Evolutionary conservation across 2,797 vertebrate species (phyloP).

Genomic region (Zalophus californianus): DNA sequence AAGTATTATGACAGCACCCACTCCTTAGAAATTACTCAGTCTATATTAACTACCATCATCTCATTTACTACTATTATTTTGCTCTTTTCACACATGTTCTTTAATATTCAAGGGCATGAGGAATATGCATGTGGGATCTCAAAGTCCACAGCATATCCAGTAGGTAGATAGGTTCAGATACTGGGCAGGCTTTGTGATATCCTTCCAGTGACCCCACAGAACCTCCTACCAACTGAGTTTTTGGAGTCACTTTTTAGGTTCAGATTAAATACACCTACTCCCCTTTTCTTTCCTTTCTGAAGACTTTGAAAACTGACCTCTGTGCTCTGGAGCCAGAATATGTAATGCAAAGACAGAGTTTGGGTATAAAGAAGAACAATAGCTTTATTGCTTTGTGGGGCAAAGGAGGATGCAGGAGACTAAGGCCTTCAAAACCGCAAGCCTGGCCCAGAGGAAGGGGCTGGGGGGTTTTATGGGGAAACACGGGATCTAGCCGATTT

Average conservation of each 20-base stretch:
- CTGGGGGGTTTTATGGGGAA: neutral
- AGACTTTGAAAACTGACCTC: neutral
- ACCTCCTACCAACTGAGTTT: neutral
- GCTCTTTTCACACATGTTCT: neutral
- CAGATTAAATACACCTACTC: neutral
- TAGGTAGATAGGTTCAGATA: neutral
- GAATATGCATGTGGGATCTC: neutral
- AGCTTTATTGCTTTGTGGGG: neutral
- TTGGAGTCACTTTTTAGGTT: neutral
- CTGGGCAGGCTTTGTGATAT: neutral
- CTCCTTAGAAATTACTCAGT: neutral
- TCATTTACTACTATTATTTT: neutral
- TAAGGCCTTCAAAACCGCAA: neutral
- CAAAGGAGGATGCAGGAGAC: neutral
- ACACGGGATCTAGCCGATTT: neutral
- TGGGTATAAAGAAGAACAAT: neutral
- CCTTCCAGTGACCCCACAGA: neutral
- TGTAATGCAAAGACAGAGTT: neutral
- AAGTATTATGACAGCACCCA: neutral
- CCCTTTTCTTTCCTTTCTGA: neutral
- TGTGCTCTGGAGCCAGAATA: neutral
- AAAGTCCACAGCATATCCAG: neutral
- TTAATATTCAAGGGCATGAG: neutral
- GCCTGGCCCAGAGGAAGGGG: neutral
- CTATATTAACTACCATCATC: neutral